These are phyloP conservation scores for Camponotus fellah DNA, from an alignment of 2,888 invertebrate genomes.

Conservation along the genomic window DNA sequence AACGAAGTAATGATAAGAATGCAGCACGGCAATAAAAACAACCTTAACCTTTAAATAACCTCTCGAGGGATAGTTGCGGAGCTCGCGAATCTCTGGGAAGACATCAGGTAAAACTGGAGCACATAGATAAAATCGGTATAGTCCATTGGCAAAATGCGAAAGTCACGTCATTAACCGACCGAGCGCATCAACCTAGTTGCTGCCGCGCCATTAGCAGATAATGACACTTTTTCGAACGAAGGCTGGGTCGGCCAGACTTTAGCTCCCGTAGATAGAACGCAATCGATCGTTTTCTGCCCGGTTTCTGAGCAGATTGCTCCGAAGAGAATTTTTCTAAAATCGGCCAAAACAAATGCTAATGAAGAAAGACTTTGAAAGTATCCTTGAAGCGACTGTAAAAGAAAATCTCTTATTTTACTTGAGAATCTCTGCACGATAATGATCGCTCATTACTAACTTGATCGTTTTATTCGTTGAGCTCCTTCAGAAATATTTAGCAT, in stretches of 20 bases:
- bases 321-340: conserved; percentile 44
- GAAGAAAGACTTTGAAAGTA: conserved; percentile 28
- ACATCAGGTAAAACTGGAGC: conserved; percentile 51
- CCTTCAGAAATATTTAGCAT: neutral
- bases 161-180: conserved; percentile 69
- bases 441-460: conserved; percentile 45
- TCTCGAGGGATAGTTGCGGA: neutral
- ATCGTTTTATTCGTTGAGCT: conserved; percentile 14
- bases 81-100: conserved; percentile 9
- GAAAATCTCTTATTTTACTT: conserved; percentile 2
- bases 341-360: conserved; percentile 47
- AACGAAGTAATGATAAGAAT: conserved; percentile 48
- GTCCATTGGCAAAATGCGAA: conserved; percentile 63
- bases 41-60: conserved; percentile 36
- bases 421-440: conserved; percentile 24
- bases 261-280: conserved; percentile 50
- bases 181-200: conserved; percentile 74
- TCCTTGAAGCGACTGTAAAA: conserved; percentile 2
- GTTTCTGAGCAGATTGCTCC: conserved; percentile 31
- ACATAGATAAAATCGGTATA: conserved; percentile 50
- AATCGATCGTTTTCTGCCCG: conserved; percentile 66
- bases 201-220: conserved; percentile 73
- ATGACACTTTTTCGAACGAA: conserved; percentile 73
- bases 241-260: conserved; percentile 53
- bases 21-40: conserved; percentile 37